Percentiles rank a stretch among this genome's conserved stretches.
Evolutionary conservation across 2,888 invertebrate species (phyloP).

Genomic region (Caenorhabditis drosophilae): DNA sequence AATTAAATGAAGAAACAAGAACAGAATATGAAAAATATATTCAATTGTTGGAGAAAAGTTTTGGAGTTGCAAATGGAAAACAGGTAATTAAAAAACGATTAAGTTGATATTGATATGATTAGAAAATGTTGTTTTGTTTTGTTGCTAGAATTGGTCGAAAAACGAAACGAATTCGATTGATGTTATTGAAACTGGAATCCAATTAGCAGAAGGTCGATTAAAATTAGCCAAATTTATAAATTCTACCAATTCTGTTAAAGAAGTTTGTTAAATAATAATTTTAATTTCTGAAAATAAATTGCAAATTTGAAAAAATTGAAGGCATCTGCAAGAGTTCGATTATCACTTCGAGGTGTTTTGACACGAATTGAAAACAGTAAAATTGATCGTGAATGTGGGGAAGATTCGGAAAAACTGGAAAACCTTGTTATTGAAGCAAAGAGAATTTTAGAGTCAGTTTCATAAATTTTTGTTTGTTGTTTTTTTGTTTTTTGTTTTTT

Average conservation of each 20-base stretch:
- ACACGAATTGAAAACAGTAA: constrained; percentile 25
- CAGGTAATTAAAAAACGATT: constrained; percentile 6
- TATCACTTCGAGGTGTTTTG: constrained; percentile 19
- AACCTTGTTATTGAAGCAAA: constrained; percentile 9
- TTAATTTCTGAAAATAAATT: neutral
- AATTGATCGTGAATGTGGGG: constrained; percentile 5
- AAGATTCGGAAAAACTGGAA: constrained; percentile 7
- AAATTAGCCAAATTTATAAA: constrained; percentile 29
- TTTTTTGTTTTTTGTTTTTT: constrained; percentile 4
- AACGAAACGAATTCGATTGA: constrained; percentile 22
- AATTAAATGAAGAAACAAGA: constrained; percentile 12
- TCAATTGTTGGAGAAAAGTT: constrained; percentile 39
- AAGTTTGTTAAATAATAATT: constrained; percentile 3
- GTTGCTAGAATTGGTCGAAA: constrained; percentile 41
- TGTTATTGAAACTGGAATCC: constrained; percentile 31
- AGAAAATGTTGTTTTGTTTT: too few relatives aligned
- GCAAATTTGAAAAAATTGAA: too few relatives aligned
- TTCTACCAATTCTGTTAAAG: constrained; percentile 30
- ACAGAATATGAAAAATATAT: constrained; percentile 44
- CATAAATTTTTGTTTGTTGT: constrained; percentile 6
- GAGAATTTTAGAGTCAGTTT: constrained; percentile 12
- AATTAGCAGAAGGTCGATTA: constrained; percentile 35
- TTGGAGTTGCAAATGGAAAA: constrained; percentile 23
- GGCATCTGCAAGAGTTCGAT: constrained; percentile 27
- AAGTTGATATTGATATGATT: neutral